phyloP scores from a whole-genome alignment of 1,140 invertebrate genomes.

The Aphelenchoides avenae region DNA sequence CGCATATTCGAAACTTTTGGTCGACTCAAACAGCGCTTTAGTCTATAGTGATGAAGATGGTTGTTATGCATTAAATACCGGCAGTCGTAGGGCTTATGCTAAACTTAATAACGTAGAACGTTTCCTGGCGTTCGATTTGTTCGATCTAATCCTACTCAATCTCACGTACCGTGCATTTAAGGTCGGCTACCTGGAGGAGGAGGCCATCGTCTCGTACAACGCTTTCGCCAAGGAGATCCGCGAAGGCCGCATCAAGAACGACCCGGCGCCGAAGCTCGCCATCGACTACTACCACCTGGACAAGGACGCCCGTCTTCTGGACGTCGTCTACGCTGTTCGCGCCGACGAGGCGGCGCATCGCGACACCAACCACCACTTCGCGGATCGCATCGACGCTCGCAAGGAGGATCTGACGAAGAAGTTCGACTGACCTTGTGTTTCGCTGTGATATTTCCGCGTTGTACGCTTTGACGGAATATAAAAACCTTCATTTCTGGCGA shows the following conservation, averaged over 20 bases:
- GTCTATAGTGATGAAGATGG: background rate
- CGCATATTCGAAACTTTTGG: too few relatives aligned
- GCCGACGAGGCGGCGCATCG: conserved; percentile 21
- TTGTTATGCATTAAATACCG: background rate
- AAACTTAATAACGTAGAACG: conserved; percentile 11
- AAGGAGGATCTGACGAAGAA: too few relatives aligned
- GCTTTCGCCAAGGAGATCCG: conserved; percentile 59
- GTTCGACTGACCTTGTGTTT: too few relatives aligned
- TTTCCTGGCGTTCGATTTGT: too few relatives aligned
- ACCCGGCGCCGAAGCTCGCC: conserved; percentile 59
- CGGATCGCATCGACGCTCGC: conserved; percentile 16
- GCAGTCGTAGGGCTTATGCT: background rate
- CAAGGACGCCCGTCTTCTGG: conserved; percentile 37
- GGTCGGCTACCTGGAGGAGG: conserved; percentile 63
- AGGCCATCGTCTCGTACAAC: conserved; percentile 62
- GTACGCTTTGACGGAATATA: too few relatives aligned
- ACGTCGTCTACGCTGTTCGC: conserved; percentile 20
- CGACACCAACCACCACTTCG: conserved; percentile 27
- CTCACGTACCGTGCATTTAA: too few relatives aligned
- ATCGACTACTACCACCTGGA: conserved; percentile 60
- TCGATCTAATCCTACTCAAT: too few relatives aligned
- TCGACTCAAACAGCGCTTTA: background rate
- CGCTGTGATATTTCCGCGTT: too few relatives aligned
- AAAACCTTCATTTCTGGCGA: too few relatives aligned
- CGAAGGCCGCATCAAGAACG: conserved; percentile 32